Base-by-base conservation (phyloP, 2,797 vertebrate genomes). In the Astyanax mexicanus region DNA sequence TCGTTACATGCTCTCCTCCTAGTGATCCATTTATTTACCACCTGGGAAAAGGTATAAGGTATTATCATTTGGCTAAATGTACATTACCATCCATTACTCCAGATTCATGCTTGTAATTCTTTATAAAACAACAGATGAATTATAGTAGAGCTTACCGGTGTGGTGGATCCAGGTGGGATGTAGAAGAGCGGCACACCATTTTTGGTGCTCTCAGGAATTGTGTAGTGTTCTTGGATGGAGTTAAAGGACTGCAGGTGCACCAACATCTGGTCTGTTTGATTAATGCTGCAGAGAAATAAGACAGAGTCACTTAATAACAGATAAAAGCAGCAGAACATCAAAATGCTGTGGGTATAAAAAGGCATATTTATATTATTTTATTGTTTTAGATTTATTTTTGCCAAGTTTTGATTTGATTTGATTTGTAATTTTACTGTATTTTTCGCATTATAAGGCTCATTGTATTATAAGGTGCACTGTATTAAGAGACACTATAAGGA, bases 181-280 rank as follows among this genome's bases (percentile, higher is more conserved):
- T 99, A 99, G 88, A 99, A 99, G 47, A 99, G 94, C 0, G 98
- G 98, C 19, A 99, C 96, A 1, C 98, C 97, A 0, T 98, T 99
- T 91, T 98, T 98, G 51, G 97, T 99, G 91, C 98, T 99, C 86
- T 99, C 98, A 0, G 98, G 98, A 85, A 99, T 98, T 0, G 91
- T 98, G 88, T 97, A 99, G 80, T 99, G 97, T 72, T 99, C 98
- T 0, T 98, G 97, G 42, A 96, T 90, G 0, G 95, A 97, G 79
- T 97, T 98, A 86, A 99, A 99, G 0, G 97, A 97, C 87, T 99
- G 97, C 32, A 99, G 92, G 85, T 99, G 98, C 75, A 99, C 96
- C 86, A 99, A 82, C 98, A 99, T 98, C 91, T 99, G 98, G 83
- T 99, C 98, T 0, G 98, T 99, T 89, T 99, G 98, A 87, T 98